phyloP scores from a whole-genome alignment of 2,888 invertebrate genomes.

The Tolmerus cingulatus region DNA sequence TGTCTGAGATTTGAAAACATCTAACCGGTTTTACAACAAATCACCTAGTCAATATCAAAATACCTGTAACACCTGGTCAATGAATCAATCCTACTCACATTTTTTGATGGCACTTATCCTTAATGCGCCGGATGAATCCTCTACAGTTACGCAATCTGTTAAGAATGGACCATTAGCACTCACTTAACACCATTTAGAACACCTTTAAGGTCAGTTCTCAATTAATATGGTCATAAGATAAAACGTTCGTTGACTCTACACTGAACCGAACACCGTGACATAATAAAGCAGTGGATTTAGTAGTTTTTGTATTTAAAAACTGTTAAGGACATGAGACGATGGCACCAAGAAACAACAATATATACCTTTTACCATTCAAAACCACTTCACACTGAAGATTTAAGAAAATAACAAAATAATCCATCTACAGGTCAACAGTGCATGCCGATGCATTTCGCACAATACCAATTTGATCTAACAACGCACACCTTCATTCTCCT shows the following conservation, averaged over 20 bases:
- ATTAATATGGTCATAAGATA: not conserved
- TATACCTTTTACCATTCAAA: not conserved
- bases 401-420: not conserved
- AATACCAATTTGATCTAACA: constrained; percentile 16
- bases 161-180: not conserved
- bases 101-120: not conserved
- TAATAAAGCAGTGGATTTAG: not conserved
- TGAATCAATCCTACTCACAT: not conserved
- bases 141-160: not conserved
- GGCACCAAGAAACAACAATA: not conserved
- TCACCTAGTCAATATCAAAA: not conserved
- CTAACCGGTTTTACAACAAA: constrained; percentile 18
- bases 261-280: not conserved
- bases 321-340: not conserved
- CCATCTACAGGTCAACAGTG: not conserved
- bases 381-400: not conserved
- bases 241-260: constrained; percentile 3
- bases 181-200: not conserved
- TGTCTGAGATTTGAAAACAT: constrained; percentile 1
- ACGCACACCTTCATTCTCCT: constrained; percentile 19
- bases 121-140: not conserved
- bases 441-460: constrained; percentile 12
- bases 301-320: not conserved
- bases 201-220: constrained; percentile 9
- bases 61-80: not conserved